Evolutionary conservation across 1,140 invertebrate species (phyloP).

Genomic region (Eupristina koningsbergeri): DNA sequence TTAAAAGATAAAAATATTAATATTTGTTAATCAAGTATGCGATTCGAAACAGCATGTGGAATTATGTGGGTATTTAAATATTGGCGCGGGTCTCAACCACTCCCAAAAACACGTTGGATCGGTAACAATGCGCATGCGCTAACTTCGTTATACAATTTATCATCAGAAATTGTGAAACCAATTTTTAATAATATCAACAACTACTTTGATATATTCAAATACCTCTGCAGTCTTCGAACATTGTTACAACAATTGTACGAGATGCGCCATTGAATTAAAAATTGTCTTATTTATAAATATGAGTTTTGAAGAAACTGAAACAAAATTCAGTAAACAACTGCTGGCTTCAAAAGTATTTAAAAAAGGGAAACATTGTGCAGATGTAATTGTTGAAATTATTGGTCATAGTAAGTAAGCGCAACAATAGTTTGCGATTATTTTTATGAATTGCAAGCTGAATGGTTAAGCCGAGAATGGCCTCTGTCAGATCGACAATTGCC

Average conservation of each 20-base stretch:
- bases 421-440: not conserved
- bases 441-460: not conserved
- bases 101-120: not conserved
- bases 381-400: not conserved
- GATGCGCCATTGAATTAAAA: not conserved
- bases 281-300: not conserved
- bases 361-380: not conserved
- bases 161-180: not conserved
- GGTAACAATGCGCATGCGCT: not conserved
- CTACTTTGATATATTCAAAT: no score
- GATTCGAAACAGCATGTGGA: no score
- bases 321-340: not conserved
- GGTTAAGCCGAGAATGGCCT: no score
- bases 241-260: not conserved
- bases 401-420: not conserved
- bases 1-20: no score
- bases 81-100: constrained; percentile 2
- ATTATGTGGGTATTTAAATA: not conserved
- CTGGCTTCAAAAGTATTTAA: not conserved
- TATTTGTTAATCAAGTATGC: no score
- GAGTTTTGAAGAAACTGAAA: not conserved
- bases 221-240: not conserved
- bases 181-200: not conserved
- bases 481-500: not conserved
- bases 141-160: not conserved